Base-by-base conservation (phyloP, 1,140 invertebrate genomes). In the Trichonephila clavipes region DNA sequence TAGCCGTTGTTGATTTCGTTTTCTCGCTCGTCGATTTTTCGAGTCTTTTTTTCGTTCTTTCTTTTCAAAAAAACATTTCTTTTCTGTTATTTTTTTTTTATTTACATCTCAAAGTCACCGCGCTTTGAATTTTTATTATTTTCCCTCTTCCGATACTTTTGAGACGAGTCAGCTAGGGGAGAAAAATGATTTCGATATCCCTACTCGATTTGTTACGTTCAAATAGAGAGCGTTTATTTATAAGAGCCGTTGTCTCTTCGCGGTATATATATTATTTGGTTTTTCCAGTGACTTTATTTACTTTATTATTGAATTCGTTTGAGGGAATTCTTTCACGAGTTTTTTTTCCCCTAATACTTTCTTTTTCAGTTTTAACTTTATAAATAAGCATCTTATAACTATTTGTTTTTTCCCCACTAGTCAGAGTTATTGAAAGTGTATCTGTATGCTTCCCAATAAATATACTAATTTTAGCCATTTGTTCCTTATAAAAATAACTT, bases 171-270 rank as follows among this genome's bases (percentile, higher is more conserved):
- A n/a, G 89, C 24, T 82, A 62, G 16, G 34, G 21, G 83, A 88
- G 86, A 81, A 64, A 93, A 93, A 87, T 93, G 92, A 93, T 92
- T 92, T 92, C 34, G 90, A 92, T 92, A 69, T 59, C 40, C 28
- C 28, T 24, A 86, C 59, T 86, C 40, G 90, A 86, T 88, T 93
- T 93, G 83, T 93, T 82, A 82, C 58, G 86, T 58, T 93, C 92
- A 93, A 93, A 66, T 58, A 81, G 34, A 40, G 66, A 44, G 28
- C 7, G 34, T 77, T 92, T 92, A 90, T 90, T 90, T 90, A 62
- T 64, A 90, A 64, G 59, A 40, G 16, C 8, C 34, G 69, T 18
- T 21, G 64, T 51, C 18, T 51, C 18, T 44, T 64, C 10, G 19
- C 34, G 61, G 28, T 66, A 40, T 66, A 34, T 34, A 64, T 66